Evolutionary conservation across 2,888 invertebrate species (phyloP).

Genomic region (Agriopis aurantiaria): DNA sequence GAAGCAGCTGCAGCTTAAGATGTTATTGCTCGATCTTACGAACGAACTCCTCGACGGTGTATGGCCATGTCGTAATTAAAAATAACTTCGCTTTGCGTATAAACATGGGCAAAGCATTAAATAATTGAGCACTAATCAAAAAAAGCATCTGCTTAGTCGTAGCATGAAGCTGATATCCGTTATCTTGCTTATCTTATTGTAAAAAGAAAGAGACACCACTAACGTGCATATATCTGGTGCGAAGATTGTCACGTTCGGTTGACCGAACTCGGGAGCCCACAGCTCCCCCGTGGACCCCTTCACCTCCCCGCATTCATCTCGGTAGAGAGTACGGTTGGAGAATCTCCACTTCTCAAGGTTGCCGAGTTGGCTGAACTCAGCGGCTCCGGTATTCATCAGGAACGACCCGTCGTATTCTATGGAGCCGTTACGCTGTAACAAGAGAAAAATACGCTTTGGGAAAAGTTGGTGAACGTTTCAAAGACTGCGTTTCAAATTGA

Average conservation of each 20-base stretch:
- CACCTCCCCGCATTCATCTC: constrained; percentile 89
- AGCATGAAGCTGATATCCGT: too few species aligned
- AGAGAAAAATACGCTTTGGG: neutral
- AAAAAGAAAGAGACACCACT: neutral
- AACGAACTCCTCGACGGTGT: too few species aligned
- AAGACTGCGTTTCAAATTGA: too few species aligned
- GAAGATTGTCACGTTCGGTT: constrained; percentile 88
- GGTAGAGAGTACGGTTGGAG: constrained; percentile 83
- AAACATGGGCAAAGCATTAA: too few species aligned
- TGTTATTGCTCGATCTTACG: too few species aligned
- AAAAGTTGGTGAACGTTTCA: too few species aligned
- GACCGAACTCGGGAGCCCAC: constrained; percentile 90
- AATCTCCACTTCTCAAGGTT: constrained; percentile 90
- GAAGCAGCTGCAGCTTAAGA: too few species aligned
- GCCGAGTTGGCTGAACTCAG: constrained; percentile 89
- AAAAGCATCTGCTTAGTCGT: too few species aligned
- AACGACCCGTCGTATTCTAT: constrained; percentile 91
- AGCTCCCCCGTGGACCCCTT: constrained; percentile 93
- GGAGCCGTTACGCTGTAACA: constrained; percentile 90
- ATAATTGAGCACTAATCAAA: too few species aligned
- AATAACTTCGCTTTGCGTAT: too few species aligned
- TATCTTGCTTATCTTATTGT: neutral
- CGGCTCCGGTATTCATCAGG: constrained; percentile 91
- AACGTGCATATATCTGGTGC: constrained; percentile 88
- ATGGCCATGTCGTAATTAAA: too few species aligned